Percentiles rank a stretch among this genome's conserved stretches.
phyloP scores from a whole-genome alignment of 2,888 invertebrate species.

The Netelia melanura region DNA sequence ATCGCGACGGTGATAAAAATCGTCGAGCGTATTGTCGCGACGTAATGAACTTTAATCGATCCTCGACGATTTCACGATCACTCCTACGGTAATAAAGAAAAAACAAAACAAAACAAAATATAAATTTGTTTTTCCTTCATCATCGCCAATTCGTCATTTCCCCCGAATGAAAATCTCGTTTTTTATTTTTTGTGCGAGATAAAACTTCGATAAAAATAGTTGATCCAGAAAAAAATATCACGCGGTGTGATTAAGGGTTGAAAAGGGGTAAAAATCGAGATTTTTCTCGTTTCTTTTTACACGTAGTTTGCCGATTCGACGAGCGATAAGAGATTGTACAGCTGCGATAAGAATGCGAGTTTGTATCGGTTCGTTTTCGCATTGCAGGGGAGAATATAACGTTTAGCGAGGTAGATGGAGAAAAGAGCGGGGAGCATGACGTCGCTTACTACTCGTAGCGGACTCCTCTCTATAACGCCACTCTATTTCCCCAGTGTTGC shows the following conservation, averaged over 20 bases:
- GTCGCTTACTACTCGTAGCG: slow-evolving; percentile 4
- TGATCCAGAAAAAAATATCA: neutral
- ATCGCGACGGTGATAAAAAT: neutral
- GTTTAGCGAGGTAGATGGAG: slow-evolving; percentile 12
- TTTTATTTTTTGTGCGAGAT: neutral
- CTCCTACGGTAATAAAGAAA: too few species aligned
- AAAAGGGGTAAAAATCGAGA: neutral
- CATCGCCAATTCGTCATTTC: neutral
- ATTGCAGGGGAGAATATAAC: slow-evolving; percentile 13
- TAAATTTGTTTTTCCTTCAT: neutral
- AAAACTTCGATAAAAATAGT: neutral
- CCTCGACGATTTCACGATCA: too few species aligned
- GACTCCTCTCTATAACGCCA: slow-evolving; percentile 13
- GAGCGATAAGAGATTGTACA: slow-evolving; percentile 39
- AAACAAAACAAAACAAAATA: neutral
- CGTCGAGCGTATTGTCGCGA: too few species aligned
- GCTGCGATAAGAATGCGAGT: slow-evolving; percentile 9
- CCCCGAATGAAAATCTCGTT: neutral
- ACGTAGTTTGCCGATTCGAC: neutral
- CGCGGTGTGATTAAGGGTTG: slow-evolving; percentile 11
- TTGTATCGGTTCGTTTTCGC: slow-evolving; percentile 10
- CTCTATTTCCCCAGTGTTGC: slow-evolving; percentile 42
- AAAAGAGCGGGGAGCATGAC: slow-evolving; percentile 30
- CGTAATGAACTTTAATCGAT: too few species aligned
- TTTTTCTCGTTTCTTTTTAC: slow-evolving; percentile 5